phyloP scores from a whole-genome alignment of 2,888 invertebrate genomes.

The Hirtodrosophila histrioides region DNA sequence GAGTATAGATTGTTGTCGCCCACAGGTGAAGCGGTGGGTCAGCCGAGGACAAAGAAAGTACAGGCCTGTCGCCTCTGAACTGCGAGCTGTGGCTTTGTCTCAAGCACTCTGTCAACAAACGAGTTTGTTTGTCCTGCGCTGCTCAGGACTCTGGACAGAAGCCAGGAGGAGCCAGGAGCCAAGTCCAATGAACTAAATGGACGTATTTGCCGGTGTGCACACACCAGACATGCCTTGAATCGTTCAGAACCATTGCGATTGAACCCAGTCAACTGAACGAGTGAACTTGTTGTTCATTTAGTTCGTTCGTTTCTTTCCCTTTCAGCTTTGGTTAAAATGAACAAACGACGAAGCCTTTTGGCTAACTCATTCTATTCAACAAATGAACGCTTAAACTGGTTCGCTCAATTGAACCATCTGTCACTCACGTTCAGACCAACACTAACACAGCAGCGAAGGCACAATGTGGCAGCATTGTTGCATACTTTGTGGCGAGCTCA shows the following conservation, averaged over 20 bases:
- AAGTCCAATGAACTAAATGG: constrained; percentile 76
- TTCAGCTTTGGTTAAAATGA: no score
- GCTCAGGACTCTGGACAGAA: constrained; percentile 12
- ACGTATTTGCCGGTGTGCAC: constrained; percentile 46
- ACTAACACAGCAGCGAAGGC: constrained; percentile 1
- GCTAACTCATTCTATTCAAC: no score
- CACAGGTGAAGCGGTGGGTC: constrained; percentile 6
- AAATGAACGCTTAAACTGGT: no score
- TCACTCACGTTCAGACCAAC: not conserved
- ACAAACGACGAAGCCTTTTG: no score
- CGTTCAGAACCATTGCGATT: no score
- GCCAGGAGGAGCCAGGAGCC: constrained; percentile 20
- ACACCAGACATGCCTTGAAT: not conserved
- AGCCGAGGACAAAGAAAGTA: constrained; percentile 16
- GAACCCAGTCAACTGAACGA: no score
- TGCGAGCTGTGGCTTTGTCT: constrained; percentile 51
- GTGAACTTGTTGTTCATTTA: no score
- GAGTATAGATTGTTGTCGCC: constrained; percentile 73
- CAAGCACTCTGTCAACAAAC: constrained; percentile 72
- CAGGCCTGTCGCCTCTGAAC: not conserved
- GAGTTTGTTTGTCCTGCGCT: constrained; percentile 62
- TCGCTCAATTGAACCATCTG: not conserved
- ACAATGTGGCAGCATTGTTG: constrained; percentile 46
- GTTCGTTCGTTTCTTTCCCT: no score
- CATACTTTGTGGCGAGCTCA: constrained; percentile 74